Evolutionary conservation across 2,797 vertebrate genomes (phyloP), one percentile per base, ranked within the genome.

Genomic region (Halcyon chelicuti): DNA sequence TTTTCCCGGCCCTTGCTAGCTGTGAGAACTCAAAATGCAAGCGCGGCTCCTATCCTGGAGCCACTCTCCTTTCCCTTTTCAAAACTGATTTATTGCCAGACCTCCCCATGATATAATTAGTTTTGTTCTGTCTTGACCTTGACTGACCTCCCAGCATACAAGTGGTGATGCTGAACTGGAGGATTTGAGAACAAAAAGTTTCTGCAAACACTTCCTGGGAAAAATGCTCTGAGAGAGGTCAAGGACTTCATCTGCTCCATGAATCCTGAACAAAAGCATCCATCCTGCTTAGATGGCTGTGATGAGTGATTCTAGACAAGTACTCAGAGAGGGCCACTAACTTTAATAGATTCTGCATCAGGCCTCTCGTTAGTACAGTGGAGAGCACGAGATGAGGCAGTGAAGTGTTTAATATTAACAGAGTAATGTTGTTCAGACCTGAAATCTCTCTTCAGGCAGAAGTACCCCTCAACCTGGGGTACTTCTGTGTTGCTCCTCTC

Each of bases 161-260:
- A 88, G 83, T 21, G 7, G 58, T 22, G 85, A 15, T 77, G 89
- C 84, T 63, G 91, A 35, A 6, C 31, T 18, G 74, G 65, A 25
- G 26, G 28, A 11, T 14, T 21, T 73, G 66, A 63, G 95, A 94
- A 93, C 92, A 96, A 92, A 93, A 86, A 75, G 70, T 44, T 92
- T 55, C 77, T 83, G 72, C 81, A 63, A 57, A 57, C 52, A 12
- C 20, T 14, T 42, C 39, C 74, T 5, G 12, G 58, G 31, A 22
- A 63, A 55, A 91, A 35, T 2, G 28, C 46, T 60, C 31, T 4
- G 14, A 73, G 66, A 35, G 76, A 68, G 79, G 54, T 62, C 67
- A 73, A 15, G 60, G 73, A 28, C 67, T 91, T 88, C 42, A 51
- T 77, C 78, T 74, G 84, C 7, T 65, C 65, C 54, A 20, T 79